A percentile compares a stretch with the other conserved stretches of the same genome.
phyloP scores from a whole-genome alignment of 2,888 invertebrate genomes.

The Eilema sororculum region DNA sequence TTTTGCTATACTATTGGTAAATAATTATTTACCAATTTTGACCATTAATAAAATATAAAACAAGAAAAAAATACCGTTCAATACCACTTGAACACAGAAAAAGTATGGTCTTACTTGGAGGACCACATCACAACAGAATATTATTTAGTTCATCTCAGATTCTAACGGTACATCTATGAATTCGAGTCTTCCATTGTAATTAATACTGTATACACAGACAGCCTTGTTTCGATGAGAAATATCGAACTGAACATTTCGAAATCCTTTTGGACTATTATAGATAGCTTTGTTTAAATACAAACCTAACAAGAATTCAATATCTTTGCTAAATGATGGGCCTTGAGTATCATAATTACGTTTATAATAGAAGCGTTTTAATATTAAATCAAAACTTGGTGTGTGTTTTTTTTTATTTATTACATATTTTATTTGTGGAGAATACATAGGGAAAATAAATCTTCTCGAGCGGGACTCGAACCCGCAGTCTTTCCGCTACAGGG shows the following conservation, averaged over 20 bases:
- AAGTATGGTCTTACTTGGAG: too few species aligned
- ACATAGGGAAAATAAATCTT: too few species aligned
- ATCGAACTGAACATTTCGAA: slow-evolving; percentile 17
- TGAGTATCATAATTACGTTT: slow-evolving; percentile 11
- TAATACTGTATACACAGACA: slow-evolving; percentile 11
- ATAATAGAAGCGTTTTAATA: background rate
- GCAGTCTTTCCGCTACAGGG: too few species aligned
- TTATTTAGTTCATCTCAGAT: slow-evolving; percentile 23
- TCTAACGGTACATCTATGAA: slow-evolving; percentile 10
- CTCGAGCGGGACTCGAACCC: too few species aligned
- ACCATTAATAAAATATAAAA: too few species aligned
- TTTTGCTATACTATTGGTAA: too few species aligned
- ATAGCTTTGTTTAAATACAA: slow-evolving; percentile 25
- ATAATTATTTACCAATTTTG: too few species aligned
- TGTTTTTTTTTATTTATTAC: too few species aligned
- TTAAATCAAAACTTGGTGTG: background rate
- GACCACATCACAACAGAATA: slow-evolving; percentile 5
- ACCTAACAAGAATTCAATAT: slow-evolving; percentile 29
- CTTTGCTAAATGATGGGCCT: slow-evolving; percentile 8
- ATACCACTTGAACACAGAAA: too few species aligned
- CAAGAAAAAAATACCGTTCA: too few species aligned
- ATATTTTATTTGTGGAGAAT: too few species aligned
- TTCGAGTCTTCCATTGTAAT: slow-evolving; percentile 24
- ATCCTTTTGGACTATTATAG: background rate
- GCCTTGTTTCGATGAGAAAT: slow-evolving; percentile 15